Evolutionary conservation across 2,113 vertebrate species (phyloP), one percentile per base, ranked within the genome.

Genomic region (Amazona vittata): DNA sequence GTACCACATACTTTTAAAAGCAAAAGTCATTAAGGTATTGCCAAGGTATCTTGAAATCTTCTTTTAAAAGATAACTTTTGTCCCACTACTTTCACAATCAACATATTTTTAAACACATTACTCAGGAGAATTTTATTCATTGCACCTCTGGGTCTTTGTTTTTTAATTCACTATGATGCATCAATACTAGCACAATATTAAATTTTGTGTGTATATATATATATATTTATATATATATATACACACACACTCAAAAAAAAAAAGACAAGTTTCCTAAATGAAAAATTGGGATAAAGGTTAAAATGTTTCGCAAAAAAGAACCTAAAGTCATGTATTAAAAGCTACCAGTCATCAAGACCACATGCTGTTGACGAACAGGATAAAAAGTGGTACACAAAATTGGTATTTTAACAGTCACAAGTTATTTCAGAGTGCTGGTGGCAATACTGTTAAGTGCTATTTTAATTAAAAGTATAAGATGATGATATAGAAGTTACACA

Each of bases 391-490:
- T 91, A 93, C 28, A 95, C 69, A 75, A 93, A 83, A 83, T 20
- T 83, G 49, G 44, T 80, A 86, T 83, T 83, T 92, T 28, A 93
- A 84, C 20, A 91, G 80, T 69, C 2, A 0, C 47, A 70, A 16
- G 5, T 89, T 89, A 57, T 79, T 92, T 92, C 67, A 76, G 67
- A 95, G 62, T 91, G 95, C 94, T 95, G 94, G 94, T 97, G 91
- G 25, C 53, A 92, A 94, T 78, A 79, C 47, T 67, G 55, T 35
- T 47, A 68, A 44, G 15, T 49, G 46, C 21, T 78, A 28, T 35
- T 87, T 79, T 31, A 70, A 67, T 90, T 64, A 67, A 59, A 79
- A 67, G 31, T 64, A 11, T 33, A 78, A 73, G 29, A 90, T 37
- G 37, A 37, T 46, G 43, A 69, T 47, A 71, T 22, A 74, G 28